Evolutionary conservation across 2,888 invertebrate genomes (phyloP).

Genomic region (Alsophila aescularia): DNA sequence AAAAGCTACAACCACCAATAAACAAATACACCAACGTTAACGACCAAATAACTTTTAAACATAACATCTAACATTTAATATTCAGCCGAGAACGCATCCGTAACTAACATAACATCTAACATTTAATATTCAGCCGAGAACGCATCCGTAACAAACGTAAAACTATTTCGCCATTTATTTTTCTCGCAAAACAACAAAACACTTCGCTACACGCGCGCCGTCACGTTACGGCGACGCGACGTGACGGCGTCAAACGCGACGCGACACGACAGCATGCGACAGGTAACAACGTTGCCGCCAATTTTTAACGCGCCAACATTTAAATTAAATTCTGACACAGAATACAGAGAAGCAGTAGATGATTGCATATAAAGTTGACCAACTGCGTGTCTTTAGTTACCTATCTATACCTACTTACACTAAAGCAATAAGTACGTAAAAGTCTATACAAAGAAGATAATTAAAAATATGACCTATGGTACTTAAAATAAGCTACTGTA

Average conservation of each 20-base stretch:
- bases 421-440: no score
- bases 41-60: not conserved
- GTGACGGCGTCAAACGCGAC: constrained; percentile 59
- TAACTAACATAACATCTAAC: not conserved
- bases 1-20: not conserved
- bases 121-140: constrained; percentile 9
- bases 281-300: constrained; percentile 71
- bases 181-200: constrained; percentile 29
- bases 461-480: no score
- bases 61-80: constrained; percentile 3
- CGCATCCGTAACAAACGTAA: constrained; percentile 20
- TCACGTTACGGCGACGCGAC: constrained; percentile 36
- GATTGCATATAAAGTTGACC: no score
- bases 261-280: constrained; percentile 60
- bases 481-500: no score
- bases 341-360: not conserved
- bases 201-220: constrained; percentile 5
- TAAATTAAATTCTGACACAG: constrained; percentile 71
- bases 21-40: not conserved
- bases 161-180: constrained; percentile 35
- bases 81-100: not conserved
- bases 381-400: no score
- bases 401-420: no score
- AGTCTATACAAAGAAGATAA: no score
- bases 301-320: constrained; percentile 77